Evolutionary conservation across 2,888 invertebrate species (phyloP).

Genomic region (Microplitis deprimator): DNA sequence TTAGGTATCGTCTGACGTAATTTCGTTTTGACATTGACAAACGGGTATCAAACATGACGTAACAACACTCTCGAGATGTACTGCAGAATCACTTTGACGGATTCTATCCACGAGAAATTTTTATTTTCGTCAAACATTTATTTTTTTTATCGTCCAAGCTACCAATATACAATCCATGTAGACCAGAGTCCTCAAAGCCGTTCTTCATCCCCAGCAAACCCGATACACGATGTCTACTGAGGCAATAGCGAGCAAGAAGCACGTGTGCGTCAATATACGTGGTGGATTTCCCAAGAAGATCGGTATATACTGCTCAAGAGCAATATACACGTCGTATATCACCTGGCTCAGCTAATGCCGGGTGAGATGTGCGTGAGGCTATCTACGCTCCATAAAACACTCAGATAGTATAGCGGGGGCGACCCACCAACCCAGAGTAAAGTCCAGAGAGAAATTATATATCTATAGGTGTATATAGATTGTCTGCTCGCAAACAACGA

Average conservation of each 20-base stretch:
- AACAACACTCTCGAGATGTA: neutral
- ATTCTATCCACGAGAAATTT: no score
- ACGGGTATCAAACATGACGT: neutral
- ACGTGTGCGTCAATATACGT: constrained; percentile 1
- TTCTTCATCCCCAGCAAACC: neutral
- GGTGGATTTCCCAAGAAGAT: constrained; percentile 19
- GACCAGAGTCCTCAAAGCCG: neutral
- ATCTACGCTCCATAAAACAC: constrained; percentile 63
- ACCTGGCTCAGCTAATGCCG: constrained; percentile 61
- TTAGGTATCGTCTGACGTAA: neutral
- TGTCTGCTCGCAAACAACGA: constrained; percentile 6
- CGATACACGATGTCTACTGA: neutral
- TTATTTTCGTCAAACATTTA: no score
- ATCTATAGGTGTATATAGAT: constrained; percentile 7
- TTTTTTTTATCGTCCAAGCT: neutral
- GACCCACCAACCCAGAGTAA: neutral
- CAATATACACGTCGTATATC: constrained; percentile 63
- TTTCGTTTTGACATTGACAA: neutral
- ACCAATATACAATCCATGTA: neutral
- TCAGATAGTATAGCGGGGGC: constrained; percentile 41
- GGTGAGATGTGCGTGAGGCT: constrained; percentile 65
- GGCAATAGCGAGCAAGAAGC: neutral
- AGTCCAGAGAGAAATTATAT: neutral
- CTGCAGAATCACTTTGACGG: no score
- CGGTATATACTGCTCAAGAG: constrained; percentile 34